Evolutionary conservation across 37 sponge, comb jelly and placozoan genomes (phyloP), one percentile per base, ranked within the genome.

Genomic region (Amphimedon queenslandica): DNA sequence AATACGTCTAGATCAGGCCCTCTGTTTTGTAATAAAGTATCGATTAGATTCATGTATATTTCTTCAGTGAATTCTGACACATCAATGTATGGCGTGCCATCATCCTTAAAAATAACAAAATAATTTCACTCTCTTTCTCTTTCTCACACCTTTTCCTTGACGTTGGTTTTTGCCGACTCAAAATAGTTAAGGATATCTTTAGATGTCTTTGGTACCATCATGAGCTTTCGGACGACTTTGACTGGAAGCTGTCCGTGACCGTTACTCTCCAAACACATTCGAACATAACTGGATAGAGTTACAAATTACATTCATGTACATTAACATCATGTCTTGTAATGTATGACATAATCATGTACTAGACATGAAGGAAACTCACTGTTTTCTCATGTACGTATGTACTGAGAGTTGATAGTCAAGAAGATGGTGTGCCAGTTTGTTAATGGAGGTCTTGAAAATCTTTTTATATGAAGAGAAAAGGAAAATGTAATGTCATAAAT

Each of bases 191-290:
- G 24, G 21, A 60, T n/a, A 60, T 25, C 61, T 6, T 60, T 60
- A n/a, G 61, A 11, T 25, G 24, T 25, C 21, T 11, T 60, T 11
- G 6, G 35, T 25, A 69, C 6, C 43, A 69, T 39, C 70, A 69
- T 5, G 29, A 42, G 27, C 31, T 38, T 36, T 24, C 23, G 25
- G 24, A 69, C 2, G 42, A 18, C 39, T 60, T 77, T 87, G 34
- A 87, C 37, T 18, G 75, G 41, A 11, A 88, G 66, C 41, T 82
- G 53, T 73, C 88, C 88, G 10, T 69, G 23, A 0, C 83, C 83
- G 74, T 88, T 82, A 35, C 75, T 63, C 38, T 78, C 73, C 11
- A 88, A 75, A 31, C 57, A 34, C 21, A 77, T 81, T 70, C 61
- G 71, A 18, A 63, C 21, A 37, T 82, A 63, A 51, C 88, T 88